These are phyloP conservation scores for Saxidomus purpurata DNA, from an alignment of 1,140 invertebrate genomes.

Conservation along the genomic window DNA sequence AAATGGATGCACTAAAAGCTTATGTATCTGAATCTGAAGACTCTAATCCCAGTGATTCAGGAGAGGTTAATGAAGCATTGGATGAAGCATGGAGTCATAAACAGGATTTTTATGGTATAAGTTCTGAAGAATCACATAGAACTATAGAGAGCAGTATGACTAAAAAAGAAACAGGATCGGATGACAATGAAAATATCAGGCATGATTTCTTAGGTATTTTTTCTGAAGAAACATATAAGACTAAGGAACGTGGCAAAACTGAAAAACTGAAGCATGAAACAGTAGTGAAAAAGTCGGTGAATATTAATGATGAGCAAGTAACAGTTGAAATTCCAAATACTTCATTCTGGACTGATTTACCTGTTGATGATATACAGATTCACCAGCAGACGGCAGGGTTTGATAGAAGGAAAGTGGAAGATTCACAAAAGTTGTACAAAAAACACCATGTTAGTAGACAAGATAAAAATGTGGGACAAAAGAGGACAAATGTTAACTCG, in stretches of 20 bases:
- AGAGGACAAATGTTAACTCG: background rate
- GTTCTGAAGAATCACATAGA: background rate
- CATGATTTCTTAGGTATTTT: slow-evolving; percentile 22
- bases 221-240: background rate
- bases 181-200: background rate
- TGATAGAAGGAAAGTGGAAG: background rate
- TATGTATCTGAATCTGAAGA: slow-evolving; percentile 28
- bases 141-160: background rate
- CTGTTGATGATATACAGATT: slow-evolving; percentile 60
- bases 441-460: background rate
- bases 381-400: background rate
- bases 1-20: slow-evolving; percentile 10
- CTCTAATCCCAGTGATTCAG: background rate
- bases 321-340: slow-evolving; percentile 69
- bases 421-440: background rate
- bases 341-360: slow-evolving; percentile 77
- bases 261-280: background rate
- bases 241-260: background rate
- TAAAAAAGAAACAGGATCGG: background rate
- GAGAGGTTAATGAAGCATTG: background rate
- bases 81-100: no score
- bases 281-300: background rate
- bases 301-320: background rate
- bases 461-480: background rate
- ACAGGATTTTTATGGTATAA: no score